phyloP scores from a whole-genome alignment of 2,113 vertebrate genomes.

The Lophotis ruficrista region DNA sequence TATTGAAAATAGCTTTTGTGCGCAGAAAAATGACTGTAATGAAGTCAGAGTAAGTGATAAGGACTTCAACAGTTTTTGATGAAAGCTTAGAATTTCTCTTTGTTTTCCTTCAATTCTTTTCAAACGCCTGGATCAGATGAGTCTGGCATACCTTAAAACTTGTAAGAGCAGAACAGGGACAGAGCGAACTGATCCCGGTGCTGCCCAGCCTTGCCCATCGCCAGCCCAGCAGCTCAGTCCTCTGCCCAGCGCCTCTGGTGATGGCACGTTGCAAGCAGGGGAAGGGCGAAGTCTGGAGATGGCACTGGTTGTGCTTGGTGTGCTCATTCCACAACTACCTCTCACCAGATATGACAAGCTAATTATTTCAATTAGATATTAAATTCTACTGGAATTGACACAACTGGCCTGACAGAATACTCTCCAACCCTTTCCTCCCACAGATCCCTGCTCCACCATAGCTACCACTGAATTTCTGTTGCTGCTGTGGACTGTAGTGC shows the following conservation, averaged over 20 bases:
- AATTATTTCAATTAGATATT: background rate
- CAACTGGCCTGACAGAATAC: background rate
- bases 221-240: background rate
- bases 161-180: background rate
- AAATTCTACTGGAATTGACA: background rate
- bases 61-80: background rate
- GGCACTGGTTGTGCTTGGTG: background rate
- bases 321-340: background rate
- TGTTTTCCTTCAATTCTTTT: constrained; percentile 10
- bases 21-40: background rate
- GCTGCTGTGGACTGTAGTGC: background rate
- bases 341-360: background rate
- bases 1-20: constrained; percentile 37
- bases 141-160: background rate
- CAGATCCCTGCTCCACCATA: background rate
- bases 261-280: background rate
- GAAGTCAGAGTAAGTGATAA: constrained; percentile 13
- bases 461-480: background rate
- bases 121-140: background rate
- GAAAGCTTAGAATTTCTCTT: constrained; percentile 1
- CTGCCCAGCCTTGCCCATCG: background rate
- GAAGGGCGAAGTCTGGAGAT: background rate
- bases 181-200: background rate
- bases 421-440: background rate
- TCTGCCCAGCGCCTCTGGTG: background rate